Evolutionary conservation across 1,140 invertebrate genomes (phyloP).

Genomic region (Drusus annulatus): DNA sequence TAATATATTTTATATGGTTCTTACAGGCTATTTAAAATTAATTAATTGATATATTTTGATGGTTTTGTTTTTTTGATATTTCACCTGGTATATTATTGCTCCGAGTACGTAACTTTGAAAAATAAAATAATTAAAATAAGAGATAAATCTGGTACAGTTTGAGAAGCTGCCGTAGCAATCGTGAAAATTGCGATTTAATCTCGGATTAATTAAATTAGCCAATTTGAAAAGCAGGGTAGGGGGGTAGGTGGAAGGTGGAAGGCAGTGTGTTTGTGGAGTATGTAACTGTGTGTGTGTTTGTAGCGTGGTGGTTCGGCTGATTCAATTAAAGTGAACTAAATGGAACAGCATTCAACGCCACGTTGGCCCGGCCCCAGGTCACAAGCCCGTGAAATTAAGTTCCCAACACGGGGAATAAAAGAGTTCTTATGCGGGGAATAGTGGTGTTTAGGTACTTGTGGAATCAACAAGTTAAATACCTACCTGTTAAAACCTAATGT

Average conservation of each 20-base stretch:
- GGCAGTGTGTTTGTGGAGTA: background rate
- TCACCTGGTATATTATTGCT: background rate
- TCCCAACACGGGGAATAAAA: conserved; percentile 7
- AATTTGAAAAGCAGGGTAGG: background rate
- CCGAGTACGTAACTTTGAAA: background rate
- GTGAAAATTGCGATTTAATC: conserved; percentile 32
- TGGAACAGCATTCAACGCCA: background rate
- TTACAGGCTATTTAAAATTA: too few relatives aligned
- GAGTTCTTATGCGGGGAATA: too few relatives aligned
- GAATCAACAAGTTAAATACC: too few relatives aligned
- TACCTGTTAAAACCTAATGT: too few relatives aligned
- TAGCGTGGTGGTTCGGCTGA: conserved; percentile 11
- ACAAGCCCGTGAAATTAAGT: conserved; percentile 31
- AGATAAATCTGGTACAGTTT: background rate
- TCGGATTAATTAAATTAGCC: conserved; percentile 29
- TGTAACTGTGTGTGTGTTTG: too few relatives aligned
- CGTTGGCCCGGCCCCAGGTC: conserved; percentile 5
- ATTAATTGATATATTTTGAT: too few relatives aligned
- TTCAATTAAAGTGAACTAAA: conserved; percentile 40
- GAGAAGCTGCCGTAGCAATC: background rate
- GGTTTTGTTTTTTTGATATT: too few relatives aligned
- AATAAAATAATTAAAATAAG: background rate
- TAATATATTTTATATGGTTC: too few relatives aligned
- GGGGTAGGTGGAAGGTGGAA: background rate
- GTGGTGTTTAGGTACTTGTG: too few relatives aligned